These are phyloP conservation scores for Melikaiella ostensackeni DNA, from an alignment of 2,888 invertebrate species.

Conservation along the genomic window DNA sequence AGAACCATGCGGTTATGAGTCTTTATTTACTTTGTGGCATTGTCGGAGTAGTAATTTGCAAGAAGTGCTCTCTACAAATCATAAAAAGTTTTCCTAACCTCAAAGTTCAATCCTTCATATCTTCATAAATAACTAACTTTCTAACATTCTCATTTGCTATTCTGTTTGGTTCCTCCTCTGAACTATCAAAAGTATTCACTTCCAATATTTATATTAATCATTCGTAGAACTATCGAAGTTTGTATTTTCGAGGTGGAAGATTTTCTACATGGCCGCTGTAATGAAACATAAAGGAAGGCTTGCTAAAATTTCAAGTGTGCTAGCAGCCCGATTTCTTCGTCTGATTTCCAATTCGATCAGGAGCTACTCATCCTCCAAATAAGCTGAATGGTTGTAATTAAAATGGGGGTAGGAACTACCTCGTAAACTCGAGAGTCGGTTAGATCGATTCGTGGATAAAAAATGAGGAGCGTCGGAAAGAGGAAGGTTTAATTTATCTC, in stretches of 20 bases:
- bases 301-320: neutral
- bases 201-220: neutral
- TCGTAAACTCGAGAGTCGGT: constrained; percentile 55
- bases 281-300: neutral
- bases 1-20: constrained; percentile 40
- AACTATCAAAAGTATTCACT: neutral
- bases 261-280: neutral
- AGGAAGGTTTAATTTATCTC: constrained; percentile 57
- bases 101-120: neutral
- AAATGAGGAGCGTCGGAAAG: constrained; percentile 54
- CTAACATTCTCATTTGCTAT: neutral
- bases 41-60: constrained; percentile 37
- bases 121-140: neutral
- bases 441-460: constrained; percentile 53
- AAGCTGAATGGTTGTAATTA: constrained; percentile 9
- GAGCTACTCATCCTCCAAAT: constrained; percentile 1
- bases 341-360: constrained; percentile 17
- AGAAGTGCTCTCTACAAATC: constrained; percentile 45
- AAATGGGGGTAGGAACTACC: constrained; percentile 50
- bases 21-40: constrained; percentile 56
- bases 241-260: neutral
- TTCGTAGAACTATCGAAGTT: neutral
- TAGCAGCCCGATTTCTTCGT: neutral
- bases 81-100: neutral
- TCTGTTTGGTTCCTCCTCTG: neutral